Evolutionary conservation across 2,113 vertebrate species (phyloP), one percentile per base, ranked within the genome.

Genomic region (Ceuthmochares aereus): DNA sequence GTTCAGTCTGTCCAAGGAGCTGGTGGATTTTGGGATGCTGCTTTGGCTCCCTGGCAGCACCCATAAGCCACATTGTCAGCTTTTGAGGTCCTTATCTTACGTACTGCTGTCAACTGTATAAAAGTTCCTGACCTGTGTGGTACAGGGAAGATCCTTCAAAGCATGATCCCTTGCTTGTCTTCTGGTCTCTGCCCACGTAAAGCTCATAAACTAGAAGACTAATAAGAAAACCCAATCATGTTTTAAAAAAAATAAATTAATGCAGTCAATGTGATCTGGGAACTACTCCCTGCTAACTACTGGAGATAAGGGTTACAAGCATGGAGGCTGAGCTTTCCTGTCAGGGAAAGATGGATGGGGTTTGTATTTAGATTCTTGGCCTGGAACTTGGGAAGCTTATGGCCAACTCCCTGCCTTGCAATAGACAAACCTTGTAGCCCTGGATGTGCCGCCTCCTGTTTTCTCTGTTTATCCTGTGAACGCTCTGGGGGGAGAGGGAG

Each of bases 131-230:
- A 90, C 95, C 90, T 68, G 23, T 3, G 21, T 68, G 75, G 56
- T 78, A 49, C 68, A 64, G 60, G 49, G 60, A 68, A 85, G 78
- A 90, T 93, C 85, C 70, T 90, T 81, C 60, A 78, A 60, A 93
- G 85, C 3, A 0, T 11, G n/a, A 92, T 73, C 66, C 84, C 22
- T 56, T 49, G 21, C 74, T 92, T 95, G 94, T 84, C 87, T 93
- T 26, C 69, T 95, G 89, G 91, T 87, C 73, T 73, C 91, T 95
- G 77, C 93, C 89, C 93, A 82, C 1, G 0, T 69, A 60, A 82
- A 84, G 30, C 89, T 94, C 93, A 62, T 95, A 95, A 96, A 95
- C 56, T 43, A 66, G 62, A 67, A 87, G 84, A 64, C 78, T 87
- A 87, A 93, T 95, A 95, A 91, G 47, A 68, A 40, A 91, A 60